These are phyloP conservation scores for Paragorgia papillata DNA, from an alignment of 92 coral and sea anemone species.

Conservation along the genomic window DNA sequence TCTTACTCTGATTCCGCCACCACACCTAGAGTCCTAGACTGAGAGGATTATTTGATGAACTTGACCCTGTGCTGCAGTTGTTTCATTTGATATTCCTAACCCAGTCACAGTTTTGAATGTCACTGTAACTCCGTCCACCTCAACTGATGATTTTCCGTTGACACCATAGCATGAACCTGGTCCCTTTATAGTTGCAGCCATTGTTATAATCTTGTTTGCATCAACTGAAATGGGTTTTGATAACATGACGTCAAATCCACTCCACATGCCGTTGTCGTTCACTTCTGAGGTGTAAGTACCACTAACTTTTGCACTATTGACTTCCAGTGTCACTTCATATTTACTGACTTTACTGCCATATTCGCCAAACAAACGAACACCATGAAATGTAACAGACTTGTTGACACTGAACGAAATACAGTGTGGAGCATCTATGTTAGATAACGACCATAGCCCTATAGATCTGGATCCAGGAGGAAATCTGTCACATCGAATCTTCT, in stretches of 20 bases:
- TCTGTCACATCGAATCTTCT: too few species aligned
- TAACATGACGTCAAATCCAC: constrained; percentile 72
- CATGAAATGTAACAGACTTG: constrained; percentile 59
- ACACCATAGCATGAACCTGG: constrained; percentile 72
- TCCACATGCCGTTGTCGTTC: neutral
- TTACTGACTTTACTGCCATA: constrained; percentile 55
- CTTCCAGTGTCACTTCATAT: neutral
- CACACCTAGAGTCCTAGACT: too few species aligned
- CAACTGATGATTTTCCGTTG: constrained; percentile 50
- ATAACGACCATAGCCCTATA: neutral
- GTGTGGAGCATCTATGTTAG: constrained; percentile 55
- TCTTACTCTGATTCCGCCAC: too few species aligned
- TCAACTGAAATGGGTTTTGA: constrained; percentile 53
- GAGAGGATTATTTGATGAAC: neutral
- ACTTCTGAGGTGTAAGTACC: neutral
- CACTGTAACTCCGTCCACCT: constrained; percentile 52
- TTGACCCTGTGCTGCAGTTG: neutral
- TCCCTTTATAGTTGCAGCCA: constrained; percentile 64
- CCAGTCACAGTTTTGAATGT: constrained; percentile 26
- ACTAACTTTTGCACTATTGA: neutral
- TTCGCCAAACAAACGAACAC: constrained; percentile 76
- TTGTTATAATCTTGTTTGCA: constrained; percentile 51
- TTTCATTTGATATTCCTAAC: too few species aligned
- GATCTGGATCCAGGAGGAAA: too few species aligned
- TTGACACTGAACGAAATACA: constrained; percentile 63